Conservation (phyloP, 1,140 invertebrate genomes). For the Heliconius congener region DNA sequence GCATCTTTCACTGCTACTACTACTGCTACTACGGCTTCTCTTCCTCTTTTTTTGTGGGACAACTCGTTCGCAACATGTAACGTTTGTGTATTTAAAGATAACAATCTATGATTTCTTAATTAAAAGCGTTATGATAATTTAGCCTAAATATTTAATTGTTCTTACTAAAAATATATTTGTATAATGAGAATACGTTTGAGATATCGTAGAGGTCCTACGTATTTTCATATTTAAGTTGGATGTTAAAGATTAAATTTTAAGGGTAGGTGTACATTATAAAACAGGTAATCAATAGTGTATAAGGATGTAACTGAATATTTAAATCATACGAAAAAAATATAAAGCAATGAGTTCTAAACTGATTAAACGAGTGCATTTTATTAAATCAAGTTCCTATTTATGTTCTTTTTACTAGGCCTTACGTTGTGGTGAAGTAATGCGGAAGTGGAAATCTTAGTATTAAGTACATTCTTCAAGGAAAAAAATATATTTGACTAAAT, state of each 20-base stretch:
- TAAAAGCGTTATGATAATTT: not conserved
- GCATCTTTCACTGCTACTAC: slow-evolving; percentile 22
- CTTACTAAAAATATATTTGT: not conserved
- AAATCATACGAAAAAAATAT: not conserved
- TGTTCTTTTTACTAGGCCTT: slow-evolving; percentile 20
- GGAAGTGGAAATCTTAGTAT: slow-evolving; percentile 22
- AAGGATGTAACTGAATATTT: not conserved
- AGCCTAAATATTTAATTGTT: not conserved
- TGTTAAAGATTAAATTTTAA: not conserved
- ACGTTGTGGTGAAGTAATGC: slow-evolving; percentile 25
- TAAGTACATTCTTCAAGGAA: not conserved
- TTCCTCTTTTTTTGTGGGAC: not conserved
- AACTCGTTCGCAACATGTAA: not conserved
- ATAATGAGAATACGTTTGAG: not conserved
- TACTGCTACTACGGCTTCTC: not conserved
- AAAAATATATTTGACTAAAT: not conserved
- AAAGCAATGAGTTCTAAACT: not conserved
- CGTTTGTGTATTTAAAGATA: not conserved
- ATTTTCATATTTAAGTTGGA: not conserved
- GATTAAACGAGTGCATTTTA: slow-evolving; percentile 8
- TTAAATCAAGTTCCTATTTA: slow-evolving; percentile 24
- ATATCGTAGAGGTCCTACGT: not conserved
- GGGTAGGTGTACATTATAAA: not conserved
- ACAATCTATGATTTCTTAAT: not conserved
- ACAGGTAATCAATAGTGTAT: not conserved